Evolutionary conservation across 2,888 invertebrate species (phyloP), one percentile per base, ranked within the genome.

Genomic region (Serripes groenlandicus): DNA sequence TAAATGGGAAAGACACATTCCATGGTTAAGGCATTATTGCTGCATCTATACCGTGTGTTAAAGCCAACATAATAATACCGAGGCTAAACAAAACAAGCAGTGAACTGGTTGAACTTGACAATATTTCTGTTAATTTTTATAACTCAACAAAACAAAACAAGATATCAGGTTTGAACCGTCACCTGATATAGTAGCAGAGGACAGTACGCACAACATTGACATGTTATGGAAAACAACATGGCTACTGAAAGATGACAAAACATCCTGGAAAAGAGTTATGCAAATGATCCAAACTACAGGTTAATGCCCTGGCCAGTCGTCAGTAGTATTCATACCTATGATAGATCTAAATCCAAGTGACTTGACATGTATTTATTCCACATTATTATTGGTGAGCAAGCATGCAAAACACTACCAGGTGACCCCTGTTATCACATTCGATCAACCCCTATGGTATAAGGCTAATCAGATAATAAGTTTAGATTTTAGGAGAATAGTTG

Each of bases 11-110:
- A 26, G 76, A 77, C 49, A 90, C 91, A 23, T 90, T 91, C 62
- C 90, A 87, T 80, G 89, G 88, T 3, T 90, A 91, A 88, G 89
- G 89, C 5, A 88, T 90, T n/a, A 90, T 91, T 34, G 88, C 88
- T n/a, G 11, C 62, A 72, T 21, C 64, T 21, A 88, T 88, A 34
- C 90, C 90, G 35, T 78, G 73, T 28, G 30, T 34, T 5, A 60
- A 34, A 54, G 28, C n/a, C 71, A 75, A n/a, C 79, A 86, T 15
- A 34, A 81, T 23, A 28, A 3, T 11, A 32, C 62, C n/a, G 30
- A 52, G 32, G 78, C 75, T 5, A 69, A 72, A 72, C 72, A 85
- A 18, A 75, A 75, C 5, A n/a, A n/a, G n/a, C n/a, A n/a, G n/a
- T n/a, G n/a, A n/a, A n/a, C n/a, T n/a, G n/a, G n/a, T n/a, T n/a